Conservation (phyloP, 2,888 invertebrate species). For the Lasioglossum lativentre region DNA sequence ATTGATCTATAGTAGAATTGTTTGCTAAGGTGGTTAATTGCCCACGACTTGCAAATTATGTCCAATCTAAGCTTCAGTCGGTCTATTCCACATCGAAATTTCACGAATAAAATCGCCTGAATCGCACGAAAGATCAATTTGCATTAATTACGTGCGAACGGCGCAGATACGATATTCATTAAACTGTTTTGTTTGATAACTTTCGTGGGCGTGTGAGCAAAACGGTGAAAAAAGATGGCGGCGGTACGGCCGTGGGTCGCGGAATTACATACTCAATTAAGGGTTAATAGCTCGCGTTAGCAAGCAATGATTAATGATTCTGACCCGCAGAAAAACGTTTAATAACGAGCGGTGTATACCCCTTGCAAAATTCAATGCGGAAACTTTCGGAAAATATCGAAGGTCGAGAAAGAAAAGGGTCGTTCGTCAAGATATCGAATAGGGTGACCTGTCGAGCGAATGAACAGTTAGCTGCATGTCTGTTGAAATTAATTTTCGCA, state of each 20-base stretch:
- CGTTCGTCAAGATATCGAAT: background rate
- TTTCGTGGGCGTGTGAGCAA: background rate
- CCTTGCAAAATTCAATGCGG: slow-evolving; percentile 24
- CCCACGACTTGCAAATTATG: background rate
- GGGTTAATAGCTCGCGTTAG: slow-evolving; percentile 21
- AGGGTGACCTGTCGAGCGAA: background rate
- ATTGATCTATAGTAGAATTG: no score
- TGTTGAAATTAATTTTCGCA: background rate
- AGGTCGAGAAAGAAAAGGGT: background rate
- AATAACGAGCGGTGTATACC: slow-evolving; percentile 28
- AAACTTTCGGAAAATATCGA: slow-evolving; percentile 16
- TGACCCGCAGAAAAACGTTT: slow-evolving; percentile 20
- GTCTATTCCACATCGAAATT: background rate
- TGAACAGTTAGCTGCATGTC: background rate
- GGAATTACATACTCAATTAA: slow-evolving; percentile 20
- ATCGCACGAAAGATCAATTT: background rate
- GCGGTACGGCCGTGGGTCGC: background rate
- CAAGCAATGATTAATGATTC: slow-evolving; percentile 34
- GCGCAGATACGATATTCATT: background rate
- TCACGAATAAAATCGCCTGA: background rate
- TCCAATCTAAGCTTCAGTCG: no score
- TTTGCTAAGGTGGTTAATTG: background rate
- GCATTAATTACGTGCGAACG: background rate
- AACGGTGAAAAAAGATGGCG: background rate
- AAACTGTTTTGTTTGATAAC: background rate